Evolutionary conservation across 2,888 invertebrate genomes (phyloP), one percentile per base, ranked within the genome.

Genomic region (Steinernema scapterisci): DNA sequence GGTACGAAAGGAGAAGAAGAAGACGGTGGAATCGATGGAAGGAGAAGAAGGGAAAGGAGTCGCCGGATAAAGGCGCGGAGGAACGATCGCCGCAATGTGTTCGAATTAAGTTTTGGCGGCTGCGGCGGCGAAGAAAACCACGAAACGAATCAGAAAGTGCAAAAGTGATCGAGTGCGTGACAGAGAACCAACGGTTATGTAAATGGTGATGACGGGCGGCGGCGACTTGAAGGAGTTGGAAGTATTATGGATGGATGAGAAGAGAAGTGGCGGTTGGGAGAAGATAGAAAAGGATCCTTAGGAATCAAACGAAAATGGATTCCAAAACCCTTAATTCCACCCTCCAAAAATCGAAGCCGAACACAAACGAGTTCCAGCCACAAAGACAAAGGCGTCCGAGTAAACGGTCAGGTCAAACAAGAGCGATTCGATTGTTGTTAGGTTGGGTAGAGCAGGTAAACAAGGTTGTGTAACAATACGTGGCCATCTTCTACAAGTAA

Each of bases 161-260:
- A 63, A 63, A 63, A 31, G 23, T 63, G 63, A 63, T 63, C 13
- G 31, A 63, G 63, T 38, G 63, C 52, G 63, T 63, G 63, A 63
- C 63, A 63, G 16, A 31, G 63, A 63, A 63, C 23, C 63, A 31
- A 31, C 31, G 63, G 52, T 63, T 63, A 63, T 63, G 63, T 31
- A 63, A 63, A 63, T 63, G 31, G 63, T n/a, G 63, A 25, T 31
- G 63, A 63, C 63, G 11, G 31, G 3, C 48, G 5, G 31, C 63
- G 63, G 63, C 27, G 63, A 63, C 31, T 16, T 19, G 48, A 48
- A 48, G 19, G 48, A 48, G 48, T 48, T 48, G 16, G 48, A 13
- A 48, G n/a, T n/a, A 38, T 38, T 38, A 38, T 48, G 16, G 48
- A 48, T 7, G 13, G 5, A 13, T 7, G 19, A 16, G n/a, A 48